Evolutionary conservation across 2,888 invertebrate species (phyloP), one percentile per base, ranked within the genome.

Genomic region (Pedicia rivosa): DNA sequence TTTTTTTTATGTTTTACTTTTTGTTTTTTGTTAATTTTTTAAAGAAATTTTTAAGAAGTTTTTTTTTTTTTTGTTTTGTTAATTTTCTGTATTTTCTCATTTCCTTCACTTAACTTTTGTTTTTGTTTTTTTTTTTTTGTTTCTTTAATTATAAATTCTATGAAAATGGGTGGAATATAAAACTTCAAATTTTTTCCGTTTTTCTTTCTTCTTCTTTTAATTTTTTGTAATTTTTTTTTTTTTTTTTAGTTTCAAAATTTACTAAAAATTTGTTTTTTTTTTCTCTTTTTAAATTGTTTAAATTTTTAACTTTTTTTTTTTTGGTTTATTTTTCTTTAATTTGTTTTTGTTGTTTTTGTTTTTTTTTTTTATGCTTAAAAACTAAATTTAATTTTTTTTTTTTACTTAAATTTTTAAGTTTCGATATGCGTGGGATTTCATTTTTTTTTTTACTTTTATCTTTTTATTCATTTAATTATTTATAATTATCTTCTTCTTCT

Each of bases 91-190:
- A 26, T 25, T n/a, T n/a, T n/a, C n/a, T n/a, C n/a, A n/a, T n/a
- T n/a, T n/a, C n/a, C n/a, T n/a, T n/a, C n/a, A n/a, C n/a, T n/a
- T n/a, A n/a, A n/a, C n/a, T n/a, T n/a, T n/a, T n/a, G n/a, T n/a
- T n/a, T n/a, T n/a, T n/a, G 19, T 34, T 25, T 24, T 25, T 34
- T 20, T 31, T 31, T 19, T 32, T 15, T 20, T 30, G 15, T n/a
- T 5, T 17, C 4, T 17, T 20, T 9, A 32, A 17, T 20, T 20
- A 32, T 32, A 9, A 25, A 15, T 25, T n/a, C n/a, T n/a, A n/a
- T n/a, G n/a, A n/a, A n/a, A n/a, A n/a, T n/a, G n/a, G n/a, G n/a
- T n/a, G n/a, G n/a, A n/a, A 20, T 20, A 20, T 20, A 20, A 6
- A 20, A 6, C 5, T 20, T 6, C 8, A 20, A 6, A 20, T 20